Evolutionary conservation across 2,797 vertebrate species (phyloP).

Genomic region (Liparis tanakae): DNA sequence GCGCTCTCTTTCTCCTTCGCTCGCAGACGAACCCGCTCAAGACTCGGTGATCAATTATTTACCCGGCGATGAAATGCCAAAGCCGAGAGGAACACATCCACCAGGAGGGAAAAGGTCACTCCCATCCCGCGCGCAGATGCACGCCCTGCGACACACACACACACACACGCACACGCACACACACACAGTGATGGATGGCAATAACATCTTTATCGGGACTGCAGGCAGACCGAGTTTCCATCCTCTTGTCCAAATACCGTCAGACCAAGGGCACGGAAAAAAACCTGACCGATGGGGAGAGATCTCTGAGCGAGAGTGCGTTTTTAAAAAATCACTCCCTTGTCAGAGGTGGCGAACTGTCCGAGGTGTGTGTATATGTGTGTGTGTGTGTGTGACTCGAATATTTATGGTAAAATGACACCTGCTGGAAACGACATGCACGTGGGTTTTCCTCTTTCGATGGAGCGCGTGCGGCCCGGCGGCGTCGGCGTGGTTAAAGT

Average conservation of each 20-base stretch:
- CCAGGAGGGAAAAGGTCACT: conserved; percentile 79
- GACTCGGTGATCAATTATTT: conserved; percentile 83
- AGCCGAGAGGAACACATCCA: conserved; percentile 69
- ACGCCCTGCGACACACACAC: conserved; percentile 15
- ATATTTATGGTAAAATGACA: conserved; percentile 25
- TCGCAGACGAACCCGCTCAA: conserved; percentile 69
- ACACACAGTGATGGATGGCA: conserved; percentile 68
- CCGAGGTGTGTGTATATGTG: neutral
- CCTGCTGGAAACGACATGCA: neutral
- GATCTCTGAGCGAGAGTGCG: conserved; percentile 36
- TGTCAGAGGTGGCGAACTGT: conserved; percentile 53
- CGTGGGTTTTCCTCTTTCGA: neutral
- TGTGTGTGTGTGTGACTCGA: conserved; percentile 1
- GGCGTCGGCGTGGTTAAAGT: conserved; percentile 33
- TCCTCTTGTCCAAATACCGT: conserved; percentile 52
- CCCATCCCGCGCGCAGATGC: conserved; percentile 50
- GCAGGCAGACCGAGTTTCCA: conserved; percentile 64
- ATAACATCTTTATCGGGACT: conserved; percentile 72
- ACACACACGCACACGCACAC: conserved; percentile 18
- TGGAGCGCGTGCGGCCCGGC: neutral
- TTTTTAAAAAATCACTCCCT: conserved; percentile 55
- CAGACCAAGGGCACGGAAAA: conserved; percentile 58
- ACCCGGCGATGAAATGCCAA: conserved; percentile 82
- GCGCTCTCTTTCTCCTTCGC: conserved; percentile 52
- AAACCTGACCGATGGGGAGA: conserved; percentile 59